Conservation (phyloP, 2,113 vertebrate genomes). For the Ramphastos sulfuratus region DNA sequence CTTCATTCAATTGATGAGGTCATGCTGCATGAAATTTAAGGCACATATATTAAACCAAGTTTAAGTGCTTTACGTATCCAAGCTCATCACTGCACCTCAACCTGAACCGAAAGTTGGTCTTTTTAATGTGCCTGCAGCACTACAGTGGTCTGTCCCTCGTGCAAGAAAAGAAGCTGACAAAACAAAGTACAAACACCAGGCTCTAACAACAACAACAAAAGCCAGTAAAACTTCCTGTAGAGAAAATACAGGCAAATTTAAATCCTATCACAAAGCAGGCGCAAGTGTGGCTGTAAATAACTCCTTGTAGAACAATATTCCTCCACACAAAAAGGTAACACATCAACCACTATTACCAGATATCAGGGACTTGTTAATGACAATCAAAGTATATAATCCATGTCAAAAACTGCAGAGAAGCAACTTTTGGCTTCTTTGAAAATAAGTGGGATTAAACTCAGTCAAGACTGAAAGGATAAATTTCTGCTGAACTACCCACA, state of each 20-base stretch:
- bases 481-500: not conserved
- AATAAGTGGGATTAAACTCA: not conserved
- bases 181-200: not conserved
- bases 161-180: not conserved
- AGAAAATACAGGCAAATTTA: not conserved
- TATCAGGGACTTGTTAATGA: not conserved
- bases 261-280: not conserved
- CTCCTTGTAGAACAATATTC: not conserved
- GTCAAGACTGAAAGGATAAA: not conserved
- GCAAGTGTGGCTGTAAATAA: not conserved
- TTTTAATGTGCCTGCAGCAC: conserved; percentile 4
- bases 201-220: not conserved
- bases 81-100: not conserved
- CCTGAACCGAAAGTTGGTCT: not conserved
- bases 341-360: not conserved
- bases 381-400: not conserved
- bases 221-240: not conserved
- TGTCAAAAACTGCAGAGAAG: not conserved
- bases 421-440: not conserved
- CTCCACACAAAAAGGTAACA: not conserved
- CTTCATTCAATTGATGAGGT: not conserved
- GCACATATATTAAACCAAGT: not conserved
- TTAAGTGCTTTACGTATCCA: not conserved
- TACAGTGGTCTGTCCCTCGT: not conserved
- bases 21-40: conserved; percentile 11